phyloP scores from a whole-genome alignment of 2,888 invertebrate species.

The Hemistola chrysoprasaria region DNA sequence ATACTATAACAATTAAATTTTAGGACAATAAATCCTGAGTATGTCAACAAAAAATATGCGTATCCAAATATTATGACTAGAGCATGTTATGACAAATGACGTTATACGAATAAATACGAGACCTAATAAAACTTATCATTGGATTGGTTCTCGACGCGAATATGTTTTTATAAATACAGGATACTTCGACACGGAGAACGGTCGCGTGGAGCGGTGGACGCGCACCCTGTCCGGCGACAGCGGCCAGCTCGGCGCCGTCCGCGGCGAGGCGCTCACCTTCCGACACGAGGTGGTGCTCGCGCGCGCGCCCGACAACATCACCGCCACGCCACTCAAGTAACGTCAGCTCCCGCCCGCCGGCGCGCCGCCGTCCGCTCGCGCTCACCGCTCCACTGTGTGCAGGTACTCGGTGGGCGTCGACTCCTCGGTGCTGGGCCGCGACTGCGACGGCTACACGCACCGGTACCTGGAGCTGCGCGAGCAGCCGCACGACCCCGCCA shows the following conservation, averaged over 20 bases:
- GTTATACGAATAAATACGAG: too few relatives aligned
- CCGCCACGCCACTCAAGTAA: conserved; percentile 50
- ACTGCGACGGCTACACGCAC: conserved; percentile 61
- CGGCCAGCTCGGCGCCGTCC: conserved; percentile 54
- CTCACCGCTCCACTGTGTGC: conserved; percentile 5
- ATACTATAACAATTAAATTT: too few relatives aligned
- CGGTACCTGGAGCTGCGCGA: conserved; percentile 47
- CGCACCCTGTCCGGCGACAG: conserved; percentile 38
- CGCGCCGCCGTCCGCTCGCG: neutral
- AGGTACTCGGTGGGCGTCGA: conserved; percentile 64
- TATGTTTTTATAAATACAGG: conserved; percentile 38
- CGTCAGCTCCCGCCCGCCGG: neutral
- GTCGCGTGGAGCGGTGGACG: conserved; percentile 49
- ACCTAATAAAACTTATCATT: too few relatives aligned
- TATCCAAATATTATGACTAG: too few relatives aligned
- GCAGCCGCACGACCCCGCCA: conserved; percentile 36
- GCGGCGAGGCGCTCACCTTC: conserved; percentile 54
- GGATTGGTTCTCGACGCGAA: too few relatives aligned
- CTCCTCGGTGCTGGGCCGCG: conserved; percentile 62
- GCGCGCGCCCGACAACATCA: conserved; percentile 40
- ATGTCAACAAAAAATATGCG: too few relatives aligned
- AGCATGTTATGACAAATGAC: too few relatives aligned
- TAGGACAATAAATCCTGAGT: too few relatives aligned
- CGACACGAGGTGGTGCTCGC: conserved; percentile 57
- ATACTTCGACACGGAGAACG: conserved; percentile 35